Base-by-base conservation (phyloP, 2,113 vertebrate genomes). In the Okapia johnstoni region DNA sequence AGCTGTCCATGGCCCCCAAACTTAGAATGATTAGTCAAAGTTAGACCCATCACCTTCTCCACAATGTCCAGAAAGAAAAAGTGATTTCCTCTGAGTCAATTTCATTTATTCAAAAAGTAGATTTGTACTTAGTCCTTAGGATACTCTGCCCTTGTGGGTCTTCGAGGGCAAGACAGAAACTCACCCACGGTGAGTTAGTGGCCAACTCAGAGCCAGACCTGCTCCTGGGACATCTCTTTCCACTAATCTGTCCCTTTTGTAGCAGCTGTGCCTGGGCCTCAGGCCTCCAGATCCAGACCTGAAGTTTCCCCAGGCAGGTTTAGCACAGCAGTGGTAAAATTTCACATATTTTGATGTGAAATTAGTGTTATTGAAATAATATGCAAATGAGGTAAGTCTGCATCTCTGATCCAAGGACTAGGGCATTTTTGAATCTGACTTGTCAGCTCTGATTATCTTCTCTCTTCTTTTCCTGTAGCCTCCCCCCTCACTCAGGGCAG, bases 361-460 rank as follows among this genome's bases (percentile, higher is more conserved):
- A 94, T 86, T 21, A 66, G 61, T 79, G 33, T 5, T 95, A 73
- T 89, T 94, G 86, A 91, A 96, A 84, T 93, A 19, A 46, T 76
- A 93, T 40, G 66, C 61, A 95, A 95, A 96, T 54, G 28, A 93
- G 57, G 33, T 17, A 54, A 43, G 50, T 26, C 88, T 43, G 21
- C 36, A 46, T 88, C n/a, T 86, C 94, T 80, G 92, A 94, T 76
- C 54, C 55, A 58, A 26, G 28, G 36, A 23, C 43, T 19, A 11
- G 86, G 43, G 40, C 76, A 30, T 50, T 61, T 91, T 48, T 77
- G 11, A 66, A 79, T 17, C 87, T 85, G 26, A 54, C 36, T 89
- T 89, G 26, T 86, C 77, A 85, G 26, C 48, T 81, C 54, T 52
- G 30, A 66, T 86, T 66, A 26, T 83, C 84, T 55, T 60, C 61